A percentile compares a stretch with the other conserved stretches of the same genome.
Evolutionary conservation across 2,797 vertebrate genomes (phyloP).

Genomic region (Anas capensis): DNA sequence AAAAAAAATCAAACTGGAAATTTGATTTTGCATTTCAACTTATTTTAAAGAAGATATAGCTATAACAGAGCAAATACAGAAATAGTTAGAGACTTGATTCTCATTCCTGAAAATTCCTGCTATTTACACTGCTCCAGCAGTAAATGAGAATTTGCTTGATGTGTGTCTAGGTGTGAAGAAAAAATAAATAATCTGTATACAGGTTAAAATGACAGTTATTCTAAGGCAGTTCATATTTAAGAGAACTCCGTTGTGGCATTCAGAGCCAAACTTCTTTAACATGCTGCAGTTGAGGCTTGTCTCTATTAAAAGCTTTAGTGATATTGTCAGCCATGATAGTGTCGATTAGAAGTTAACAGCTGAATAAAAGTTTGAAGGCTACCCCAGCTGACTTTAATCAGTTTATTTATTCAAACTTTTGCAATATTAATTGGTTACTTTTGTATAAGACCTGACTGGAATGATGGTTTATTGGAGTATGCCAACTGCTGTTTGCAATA

Average conservation of each 20-base stretch:
- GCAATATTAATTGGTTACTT: constrained; percentile 6
- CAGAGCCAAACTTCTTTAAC: not conserved
- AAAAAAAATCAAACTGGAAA: not conserved
- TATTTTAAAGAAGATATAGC: not conserved
- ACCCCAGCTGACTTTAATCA: not conserved
- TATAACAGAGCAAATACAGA: not conserved
- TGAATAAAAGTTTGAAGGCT: not conserved
- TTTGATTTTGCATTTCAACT: not conserved
- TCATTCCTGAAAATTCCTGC: not conserved
- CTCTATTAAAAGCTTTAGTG: not conserved
- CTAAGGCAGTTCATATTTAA: not conserved
- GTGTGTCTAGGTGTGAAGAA: not conserved
- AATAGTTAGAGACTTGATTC: not conserved
- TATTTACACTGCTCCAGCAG: not conserved
- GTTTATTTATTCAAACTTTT: not conserved
- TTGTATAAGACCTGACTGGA: not conserved
- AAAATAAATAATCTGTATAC: not conserved
- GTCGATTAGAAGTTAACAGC: not conserved
- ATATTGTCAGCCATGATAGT: not conserved
- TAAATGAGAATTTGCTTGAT: not conserved
- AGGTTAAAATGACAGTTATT: not conserved
- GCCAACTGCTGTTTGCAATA: not conserved
- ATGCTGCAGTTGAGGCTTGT: not conserved
- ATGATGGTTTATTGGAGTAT: not conserved
- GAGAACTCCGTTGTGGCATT: not conserved